These are phyloP conservation scores for Platyrinchus mystaceus DNA, from an alignment of 2,797 vertebrate genomes.

Conservation along the genomic window DNA sequence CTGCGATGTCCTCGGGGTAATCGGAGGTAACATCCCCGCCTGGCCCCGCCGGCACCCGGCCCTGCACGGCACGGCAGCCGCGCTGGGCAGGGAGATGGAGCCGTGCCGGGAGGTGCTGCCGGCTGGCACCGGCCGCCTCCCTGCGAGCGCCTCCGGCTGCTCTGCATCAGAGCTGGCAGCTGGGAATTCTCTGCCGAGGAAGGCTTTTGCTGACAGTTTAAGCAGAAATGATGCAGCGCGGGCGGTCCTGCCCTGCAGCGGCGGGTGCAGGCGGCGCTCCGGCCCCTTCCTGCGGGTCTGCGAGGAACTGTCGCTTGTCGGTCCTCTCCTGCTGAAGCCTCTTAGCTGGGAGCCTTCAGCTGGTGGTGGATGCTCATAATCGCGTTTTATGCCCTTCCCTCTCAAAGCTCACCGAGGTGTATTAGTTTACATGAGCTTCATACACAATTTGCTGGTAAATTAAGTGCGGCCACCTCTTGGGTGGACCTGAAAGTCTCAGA, in stretches of 20 bases:
- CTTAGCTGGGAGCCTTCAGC: not conserved
- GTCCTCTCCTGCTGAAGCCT: not conserved
- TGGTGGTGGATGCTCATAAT: fast-evolving
- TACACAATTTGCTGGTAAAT: not conserved
- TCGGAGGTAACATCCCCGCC: fast-evolving
- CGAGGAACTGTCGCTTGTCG: fast-evolving
- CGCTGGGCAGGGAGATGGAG: not conserved
- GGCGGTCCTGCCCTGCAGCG: not conserved
- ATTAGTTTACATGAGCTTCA: not conserved
- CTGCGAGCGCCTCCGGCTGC: not conserved
- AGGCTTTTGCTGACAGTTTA: not conserved
- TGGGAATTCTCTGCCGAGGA: not conserved
- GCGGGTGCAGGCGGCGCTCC: not conserved
- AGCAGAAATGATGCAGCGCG: not conserved
- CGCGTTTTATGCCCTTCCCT: not conserved
- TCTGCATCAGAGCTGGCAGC: not conserved
- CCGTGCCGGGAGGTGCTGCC: fast-evolving
- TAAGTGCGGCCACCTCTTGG: not conserved
- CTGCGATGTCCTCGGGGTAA: not conserved
- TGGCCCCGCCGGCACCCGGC: fast-evolving
- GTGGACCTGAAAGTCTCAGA: not conserved
- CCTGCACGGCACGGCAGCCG: fast-evolving
- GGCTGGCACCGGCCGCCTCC: not conserved
- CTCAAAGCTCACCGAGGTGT: not conserved
- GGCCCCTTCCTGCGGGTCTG: fast-evolving